Evolutionary conservation across 2,797 vertebrate genomes (phyloP), one percentile per base, ranked within the genome.

Genomic region (Tadarida brasiliensis): DNA sequence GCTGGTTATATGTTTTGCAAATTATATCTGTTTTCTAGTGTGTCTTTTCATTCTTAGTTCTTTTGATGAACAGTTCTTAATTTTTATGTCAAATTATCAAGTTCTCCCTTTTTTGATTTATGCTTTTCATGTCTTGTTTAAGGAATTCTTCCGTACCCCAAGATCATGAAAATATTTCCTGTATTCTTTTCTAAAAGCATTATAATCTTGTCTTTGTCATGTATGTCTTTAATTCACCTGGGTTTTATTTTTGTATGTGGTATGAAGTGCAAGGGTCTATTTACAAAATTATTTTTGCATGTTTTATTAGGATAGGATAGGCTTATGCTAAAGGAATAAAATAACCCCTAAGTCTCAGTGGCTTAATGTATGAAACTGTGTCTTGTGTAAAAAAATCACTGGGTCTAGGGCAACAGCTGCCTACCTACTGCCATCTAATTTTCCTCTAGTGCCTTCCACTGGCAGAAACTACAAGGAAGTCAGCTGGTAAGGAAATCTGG

Each of bases 21-120:
- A 33, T 76, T 12, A 22, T 89, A 74, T 51, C 8, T 93, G 35
- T 77, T 90, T 73, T 95, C 80, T 90, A 57, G 44, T 78, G 47
- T 91, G 54, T 71, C 24, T 87, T 94, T 91, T 51, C 30, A 90
- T 28, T 54, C 35, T 93, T 71, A 88, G 87, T 74, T 95, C 20
- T 94, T 80, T 88, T 87, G 24, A 78, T 61, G 15, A 77, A 61
- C 0, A 85, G 19, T 59, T 89, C 20, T 73, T 82, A 35, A 73
- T 78, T 94, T 93, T 91, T 73, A 4, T 59, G 16, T 83, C 20
- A 67, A 14, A 56, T 78, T 56, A 82, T 73, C 49, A 95, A 61
- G 22, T 14, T 81, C 94, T 95, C 74, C 26, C 44, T 86, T 92
- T 82, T 82, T 92, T 73, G 35, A 47, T 51, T 85, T 85, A 39